phyloP scores from a whole-genome alignment of 1,140 invertebrate species.

The Drosophila athabasca region DNA sequence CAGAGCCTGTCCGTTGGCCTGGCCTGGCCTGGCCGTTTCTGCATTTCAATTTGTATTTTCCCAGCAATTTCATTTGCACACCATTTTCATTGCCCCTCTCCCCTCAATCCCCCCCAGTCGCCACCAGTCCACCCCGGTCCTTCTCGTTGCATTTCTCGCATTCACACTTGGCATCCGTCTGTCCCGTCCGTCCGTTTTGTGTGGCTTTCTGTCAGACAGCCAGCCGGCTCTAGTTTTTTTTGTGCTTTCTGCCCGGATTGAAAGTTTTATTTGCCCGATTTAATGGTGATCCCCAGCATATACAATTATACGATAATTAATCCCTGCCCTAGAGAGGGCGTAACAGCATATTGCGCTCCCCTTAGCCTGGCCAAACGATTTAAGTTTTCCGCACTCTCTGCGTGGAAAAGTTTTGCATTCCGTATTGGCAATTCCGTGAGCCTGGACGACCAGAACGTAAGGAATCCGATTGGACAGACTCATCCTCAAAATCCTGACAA shows the following conservation, averaged over 20 bases:
- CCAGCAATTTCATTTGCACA: conserved; percentile 48
- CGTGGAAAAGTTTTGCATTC: no score
- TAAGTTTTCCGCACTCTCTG: not conserved
- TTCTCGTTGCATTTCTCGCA: conserved; percentile 14
- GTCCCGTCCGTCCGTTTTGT: no score
- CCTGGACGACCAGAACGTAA: no score
- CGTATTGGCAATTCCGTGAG: no score
- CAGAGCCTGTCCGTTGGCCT: no score
- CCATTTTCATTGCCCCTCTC: conserved; percentile 34
- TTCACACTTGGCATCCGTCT: conserved; percentile 7
- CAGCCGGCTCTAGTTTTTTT: not conserved
- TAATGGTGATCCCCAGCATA: conserved; percentile 21
- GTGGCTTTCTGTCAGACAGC: no score
- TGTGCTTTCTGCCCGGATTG: conserved; percentile 2
- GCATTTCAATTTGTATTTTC: conserved; percentile 65
- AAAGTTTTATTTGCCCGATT: conserved; percentile 29
- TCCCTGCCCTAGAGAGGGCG: not conserved
- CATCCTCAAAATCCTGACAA: no score
- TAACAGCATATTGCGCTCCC: not conserved
- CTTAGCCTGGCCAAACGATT: conserved; percentile 30
- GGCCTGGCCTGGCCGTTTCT: not conserved
- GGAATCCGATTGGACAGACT: no score
- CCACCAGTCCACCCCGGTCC: not conserved
- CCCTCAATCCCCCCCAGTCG: not conserved
- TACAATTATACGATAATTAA: conserved; percentile 33